phyloP scores from a whole-genome alignment of 2,888 invertebrate species.

The Cerastoderma edule region DNA sequence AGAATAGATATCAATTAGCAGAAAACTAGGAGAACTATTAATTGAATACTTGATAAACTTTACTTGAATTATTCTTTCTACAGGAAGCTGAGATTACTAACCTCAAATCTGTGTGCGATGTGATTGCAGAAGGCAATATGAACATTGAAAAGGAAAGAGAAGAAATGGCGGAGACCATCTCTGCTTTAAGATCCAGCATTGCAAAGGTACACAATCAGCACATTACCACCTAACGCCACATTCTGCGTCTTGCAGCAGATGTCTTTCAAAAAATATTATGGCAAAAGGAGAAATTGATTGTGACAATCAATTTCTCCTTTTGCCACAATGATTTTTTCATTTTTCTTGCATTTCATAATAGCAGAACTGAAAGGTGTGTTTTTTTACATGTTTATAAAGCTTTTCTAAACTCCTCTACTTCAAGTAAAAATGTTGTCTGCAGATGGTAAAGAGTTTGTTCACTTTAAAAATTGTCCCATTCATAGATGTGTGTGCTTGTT shows the following conservation, averaged over 20 bases:
- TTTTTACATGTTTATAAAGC: no score
- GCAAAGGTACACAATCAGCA: background rate
- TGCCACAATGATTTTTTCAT: background rate
- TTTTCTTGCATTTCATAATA: no score
- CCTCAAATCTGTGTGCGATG: background rate
- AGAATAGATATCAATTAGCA: no score
- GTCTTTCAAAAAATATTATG: background rate
- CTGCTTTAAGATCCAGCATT: background rate
- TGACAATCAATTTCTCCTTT: background rate
- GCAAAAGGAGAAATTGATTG: background rate
- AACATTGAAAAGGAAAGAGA: constrained; percentile 13
- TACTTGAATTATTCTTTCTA: background rate
- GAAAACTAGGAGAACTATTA: no score
- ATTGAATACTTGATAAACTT: no score
- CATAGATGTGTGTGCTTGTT: no score
- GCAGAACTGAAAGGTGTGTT: no score
- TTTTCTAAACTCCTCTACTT: no score
- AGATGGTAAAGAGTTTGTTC: no score
- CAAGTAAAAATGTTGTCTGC: no score
- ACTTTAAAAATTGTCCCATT: no score
- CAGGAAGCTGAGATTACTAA: constrained; percentile 1
- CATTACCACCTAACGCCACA: background rate
- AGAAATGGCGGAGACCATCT: background rate
- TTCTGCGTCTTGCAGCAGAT: no score
- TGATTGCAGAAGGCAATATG: background rate